These are phyloP conservation scores for Pemphredon lugubris DNA, from an alignment of 2,888 invertebrate species.

Conservation along the genomic window DNA sequence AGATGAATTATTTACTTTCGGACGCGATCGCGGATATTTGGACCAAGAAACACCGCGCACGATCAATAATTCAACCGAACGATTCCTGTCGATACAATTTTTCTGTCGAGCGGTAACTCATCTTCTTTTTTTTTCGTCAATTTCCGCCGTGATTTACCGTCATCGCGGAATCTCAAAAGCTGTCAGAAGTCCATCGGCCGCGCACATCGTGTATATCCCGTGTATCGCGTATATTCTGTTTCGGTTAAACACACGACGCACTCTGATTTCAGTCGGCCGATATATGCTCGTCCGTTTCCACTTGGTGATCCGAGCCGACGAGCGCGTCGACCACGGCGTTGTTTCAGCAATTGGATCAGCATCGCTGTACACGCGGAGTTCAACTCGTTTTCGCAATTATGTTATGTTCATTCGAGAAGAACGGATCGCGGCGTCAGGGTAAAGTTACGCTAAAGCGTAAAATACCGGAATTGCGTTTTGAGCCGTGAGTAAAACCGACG, in stretches of 20 bases:
- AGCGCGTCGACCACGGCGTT: slow-evolving; percentile 25
- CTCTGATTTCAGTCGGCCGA: slow-evolving; percentile 48
- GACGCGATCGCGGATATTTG: too few species aligned
- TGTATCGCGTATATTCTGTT: slow-evolving; percentile 28
- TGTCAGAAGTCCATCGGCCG: background rate
- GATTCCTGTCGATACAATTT: too few species aligned
- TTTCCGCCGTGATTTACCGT: too few species aligned
- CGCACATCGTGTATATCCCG: background rate
- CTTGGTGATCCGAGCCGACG: slow-evolving; percentile 33
- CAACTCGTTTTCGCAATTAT: slow-evolving; percentile 59
- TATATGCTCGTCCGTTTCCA: slow-evolving; percentile 31
- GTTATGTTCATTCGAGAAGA: slow-evolving; percentile 40
- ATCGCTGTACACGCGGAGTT: background rate
- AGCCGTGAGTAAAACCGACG: background rate
- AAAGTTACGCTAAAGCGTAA: slow-evolving; percentile 38
- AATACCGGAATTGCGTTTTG: slow-evolving; percentile 23
- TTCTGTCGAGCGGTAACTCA: too few species aligned
- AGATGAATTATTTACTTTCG: too few species aligned
- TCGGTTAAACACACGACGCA: slow-evolving; percentile 41
- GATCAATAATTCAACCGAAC: too few species aligned
- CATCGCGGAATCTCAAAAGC: background rate
- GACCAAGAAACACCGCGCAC: too few species aligned
- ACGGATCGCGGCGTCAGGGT: slow-evolving; percentile 27
- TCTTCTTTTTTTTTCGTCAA: too few species aligned
- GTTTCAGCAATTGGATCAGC: slow-evolving; percentile 45